Base-by-base conservation (phyloP, 2,888 invertebrate species). In the Lycocerus yunnanus region DNA sequence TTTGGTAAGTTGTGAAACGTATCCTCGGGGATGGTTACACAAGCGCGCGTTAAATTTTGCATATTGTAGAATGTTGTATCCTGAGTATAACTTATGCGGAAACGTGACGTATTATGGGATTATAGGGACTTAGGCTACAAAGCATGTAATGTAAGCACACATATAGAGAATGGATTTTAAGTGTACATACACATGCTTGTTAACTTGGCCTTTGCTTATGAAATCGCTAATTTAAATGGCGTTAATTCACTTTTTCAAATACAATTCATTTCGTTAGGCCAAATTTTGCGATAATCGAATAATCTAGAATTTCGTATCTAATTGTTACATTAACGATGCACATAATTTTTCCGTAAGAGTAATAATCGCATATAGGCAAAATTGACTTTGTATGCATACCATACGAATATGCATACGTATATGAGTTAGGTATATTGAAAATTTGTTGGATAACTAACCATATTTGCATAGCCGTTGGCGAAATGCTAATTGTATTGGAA, bases 21-120 rank as follows among this genome's bases (percentile, higher is more conserved):
- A 70, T 61, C 27, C 69, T 61, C 69, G 27, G 69, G 69, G 69
- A 70, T 63, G 43, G 27, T 27, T 43, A 70, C 27, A 61, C 61
- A 61, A 69, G 61, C 69, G 61, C 69, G 69, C 69, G 69, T 63
- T 70, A 70, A 70, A 70, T 70, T 70, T 70, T 70, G 65, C 69
- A 70, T 70, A 70, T 70, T 70, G 69, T 63, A 63, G 15, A 63
- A 43, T 63, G 69, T 63, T 65, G 63, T 65, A 70, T 70, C 27
- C 69, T 27, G 65, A 70, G 63, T 65, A 65, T 70, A 70, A 70
- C 69, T 70, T 63, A 63, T 70, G 63, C 63, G 68, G 68, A 70
- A 63, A 70, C 69, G 69, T 70, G 69, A 65, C 69, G 69, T 70
- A 70, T 70, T 70, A 70, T 70, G 18, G 69, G 69, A 70, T 70